These are phyloP conservation scores for Molossus molossus DNA, from an alignment of 2,797 vertebrate genomes.

Conservation along the genomic window DNA sequence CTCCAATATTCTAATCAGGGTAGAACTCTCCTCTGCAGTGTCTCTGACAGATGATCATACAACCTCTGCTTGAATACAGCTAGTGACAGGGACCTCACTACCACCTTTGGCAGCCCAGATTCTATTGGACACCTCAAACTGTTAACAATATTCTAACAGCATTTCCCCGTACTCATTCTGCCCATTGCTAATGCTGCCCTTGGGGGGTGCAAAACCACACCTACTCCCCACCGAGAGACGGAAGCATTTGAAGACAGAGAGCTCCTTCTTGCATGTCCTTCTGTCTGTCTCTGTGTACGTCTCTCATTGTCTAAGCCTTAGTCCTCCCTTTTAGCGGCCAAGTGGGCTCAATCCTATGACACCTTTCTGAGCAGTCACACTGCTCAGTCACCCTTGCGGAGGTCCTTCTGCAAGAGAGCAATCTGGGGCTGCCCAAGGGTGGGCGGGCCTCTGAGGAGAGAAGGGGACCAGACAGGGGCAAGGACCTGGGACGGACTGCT, in stretches of 20 bases:
- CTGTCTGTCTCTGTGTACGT: neutral
- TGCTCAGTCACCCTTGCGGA: neutral
- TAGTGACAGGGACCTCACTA: neutral
- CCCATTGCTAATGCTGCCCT: neutral
- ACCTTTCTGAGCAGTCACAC: neutral
- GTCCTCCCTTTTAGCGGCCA: neutral
- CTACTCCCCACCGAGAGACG: neutral
- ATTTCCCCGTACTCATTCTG: neutral
- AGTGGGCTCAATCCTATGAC: accelerated
- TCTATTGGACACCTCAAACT: neutral
- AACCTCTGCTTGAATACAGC: neutral
- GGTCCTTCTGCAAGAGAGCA: neutral
- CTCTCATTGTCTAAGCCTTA: neutral
- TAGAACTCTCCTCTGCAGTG: neutral
- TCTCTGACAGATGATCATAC: neutral
- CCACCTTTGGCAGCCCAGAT: neutral
- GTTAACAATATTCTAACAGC: neutral
- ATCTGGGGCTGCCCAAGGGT: neutral
- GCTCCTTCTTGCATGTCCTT: accelerated
- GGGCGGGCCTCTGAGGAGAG: neutral
- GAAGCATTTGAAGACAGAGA: neutral
- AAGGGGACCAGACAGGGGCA: neutral
- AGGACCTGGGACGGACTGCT: accelerated
- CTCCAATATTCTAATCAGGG: neutral
- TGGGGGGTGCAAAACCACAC: neutral